These are phyloP conservation scores for Venusia cambrica DNA, from an alignment of 2,888 invertebrate genomes.

Conservation along the genomic window DNA sequence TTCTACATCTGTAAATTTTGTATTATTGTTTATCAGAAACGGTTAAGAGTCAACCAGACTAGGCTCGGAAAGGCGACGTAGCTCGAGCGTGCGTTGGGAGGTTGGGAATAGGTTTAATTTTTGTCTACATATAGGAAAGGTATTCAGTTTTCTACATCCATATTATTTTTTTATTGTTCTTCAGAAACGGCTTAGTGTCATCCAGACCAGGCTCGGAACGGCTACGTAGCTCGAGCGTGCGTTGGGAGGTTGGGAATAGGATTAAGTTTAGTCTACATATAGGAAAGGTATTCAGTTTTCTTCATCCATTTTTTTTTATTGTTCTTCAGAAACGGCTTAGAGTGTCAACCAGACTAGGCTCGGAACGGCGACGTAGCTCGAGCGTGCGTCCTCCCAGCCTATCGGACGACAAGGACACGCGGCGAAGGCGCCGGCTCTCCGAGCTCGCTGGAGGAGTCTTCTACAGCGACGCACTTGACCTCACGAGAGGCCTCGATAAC, in stretches of 20 bases:
- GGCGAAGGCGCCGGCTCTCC: slow-evolving; percentile 67
- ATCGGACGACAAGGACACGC: slow-evolving; percentile 67
- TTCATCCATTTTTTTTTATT: no score
- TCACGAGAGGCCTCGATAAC: slow-evolving; percentile 60
- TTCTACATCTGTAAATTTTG: no score
- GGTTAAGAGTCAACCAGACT: slow-evolving; percentile 56
- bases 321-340: slow-evolving; percentile 55
- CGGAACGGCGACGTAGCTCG: slow-evolving; percentile 66
- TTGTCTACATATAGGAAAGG: no score
- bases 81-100: slow-evolving; percentile 69
- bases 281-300: no score
- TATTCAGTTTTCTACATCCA: no score
- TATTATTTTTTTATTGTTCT: slow-evolving; percentile 18
- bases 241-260: no score
- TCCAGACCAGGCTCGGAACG: slow-evolving; percentile 61
- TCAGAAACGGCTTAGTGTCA: slow-evolving; percentile 63
- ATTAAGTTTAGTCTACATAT: no score
- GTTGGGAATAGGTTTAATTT: no score
- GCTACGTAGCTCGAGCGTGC: slow-evolving; percentile 68
- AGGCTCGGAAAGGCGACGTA: slow-evolving; percentile 63
- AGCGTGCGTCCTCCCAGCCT: slow-evolving; percentile 67
- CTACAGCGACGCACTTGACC: slow-evolving; percentile 62
- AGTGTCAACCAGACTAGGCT: slow-evolving; percentile 59
- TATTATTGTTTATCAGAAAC: slow-evolving; percentile 46
- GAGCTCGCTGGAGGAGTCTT: slow-evolving; percentile 74